Percentiles rank a stretch among this genome's conserved stretches.
These are phyloP conservation scores for Actinernus sp. DNA, from an alignment of 92 coral and sea anemone genomes.

Conservation along the genomic window DNA sequence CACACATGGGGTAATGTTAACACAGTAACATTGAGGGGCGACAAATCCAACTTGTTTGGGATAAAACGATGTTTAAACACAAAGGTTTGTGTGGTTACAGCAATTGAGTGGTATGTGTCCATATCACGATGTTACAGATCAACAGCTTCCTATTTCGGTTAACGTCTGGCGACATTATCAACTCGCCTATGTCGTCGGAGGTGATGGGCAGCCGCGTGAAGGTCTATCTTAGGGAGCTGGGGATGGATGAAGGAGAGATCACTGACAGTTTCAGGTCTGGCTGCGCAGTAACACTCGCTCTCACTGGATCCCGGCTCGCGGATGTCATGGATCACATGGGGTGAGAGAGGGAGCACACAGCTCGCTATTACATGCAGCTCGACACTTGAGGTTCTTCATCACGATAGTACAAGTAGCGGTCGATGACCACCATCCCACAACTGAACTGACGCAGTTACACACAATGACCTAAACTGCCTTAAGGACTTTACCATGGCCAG, in stretches of 20 bases:
- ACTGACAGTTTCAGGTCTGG: too few relatives aligned
- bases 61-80: too few relatives aligned
- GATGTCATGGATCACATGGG: too few relatives aligned
- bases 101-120: constrained; percentile 27
- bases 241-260: too few relatives aligned
- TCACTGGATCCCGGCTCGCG: too few relatives aligned
- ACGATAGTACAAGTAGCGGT: constrained; percentile 22
- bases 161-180: constrained; percentile 2
- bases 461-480: constrained; percentile 16
- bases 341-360: constrained; percentile 33
- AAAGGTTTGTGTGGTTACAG: constrained; percentile 1
- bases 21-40: constrained; percentile 19
- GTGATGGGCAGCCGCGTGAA: constrained; percentile 20
- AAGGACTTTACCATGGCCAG: constrained; percentile 12
- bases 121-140: constrained; percentile 22
- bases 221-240: constrained; percentile 11
- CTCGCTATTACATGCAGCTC: constrained; percentile 26
- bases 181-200: constrained; percentile 18
- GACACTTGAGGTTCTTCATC: constrained; percentile 24
- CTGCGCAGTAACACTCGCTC: too few relatives aligned
- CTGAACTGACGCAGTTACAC: constrained; percentile 6
- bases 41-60: too few relatives aligned
- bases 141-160: constrained; percentile 18
- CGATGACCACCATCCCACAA: constrained; percentile 15
- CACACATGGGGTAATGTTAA: constrained; percentile 18